Conservation (phyloP, 2,797 vertebrate species). For the Sarcophilus harrisii region DNA sequence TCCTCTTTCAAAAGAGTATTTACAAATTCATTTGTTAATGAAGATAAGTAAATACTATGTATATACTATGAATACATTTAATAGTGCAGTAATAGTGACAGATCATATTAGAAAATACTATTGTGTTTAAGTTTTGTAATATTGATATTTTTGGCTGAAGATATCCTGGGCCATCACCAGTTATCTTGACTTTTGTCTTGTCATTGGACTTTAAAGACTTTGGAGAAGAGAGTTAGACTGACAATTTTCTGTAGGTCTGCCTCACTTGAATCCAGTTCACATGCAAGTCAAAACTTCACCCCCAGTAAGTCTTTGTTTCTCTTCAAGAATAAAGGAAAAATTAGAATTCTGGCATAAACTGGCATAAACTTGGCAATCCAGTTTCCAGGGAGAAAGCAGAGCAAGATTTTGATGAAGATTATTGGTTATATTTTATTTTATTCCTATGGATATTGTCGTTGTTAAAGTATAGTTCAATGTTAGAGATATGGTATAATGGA, state of each 20-base stretch:
- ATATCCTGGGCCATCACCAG: not conserved
- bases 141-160: not conserved
- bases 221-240: not conserved
- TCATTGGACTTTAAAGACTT: not conserved
- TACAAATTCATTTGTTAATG: not conserved
- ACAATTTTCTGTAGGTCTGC: not conserved
- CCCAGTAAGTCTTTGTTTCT: not conserved
- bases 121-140: not conserved
- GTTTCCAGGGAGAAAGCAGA: not conserved
- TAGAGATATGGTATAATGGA: not conserved
- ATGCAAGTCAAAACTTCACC: not conserved
- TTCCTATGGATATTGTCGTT: not conserved
- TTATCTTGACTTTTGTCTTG: not conserved
- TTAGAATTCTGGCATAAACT: not conserved
- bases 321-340: not conserved
- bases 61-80: not conserved
- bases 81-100: not conserved
- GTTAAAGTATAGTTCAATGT: not conserved
- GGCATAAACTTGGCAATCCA: not conserved
- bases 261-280: not conserved
- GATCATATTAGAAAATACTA: not conserved
- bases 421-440: not conserved
- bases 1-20: not conserved
- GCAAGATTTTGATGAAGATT: not conserved
- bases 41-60: not conserved